phyloP scores from a whole-genome alignment of 2,113 vertebrate genomes.

The Gallinago undulata region DNA sequence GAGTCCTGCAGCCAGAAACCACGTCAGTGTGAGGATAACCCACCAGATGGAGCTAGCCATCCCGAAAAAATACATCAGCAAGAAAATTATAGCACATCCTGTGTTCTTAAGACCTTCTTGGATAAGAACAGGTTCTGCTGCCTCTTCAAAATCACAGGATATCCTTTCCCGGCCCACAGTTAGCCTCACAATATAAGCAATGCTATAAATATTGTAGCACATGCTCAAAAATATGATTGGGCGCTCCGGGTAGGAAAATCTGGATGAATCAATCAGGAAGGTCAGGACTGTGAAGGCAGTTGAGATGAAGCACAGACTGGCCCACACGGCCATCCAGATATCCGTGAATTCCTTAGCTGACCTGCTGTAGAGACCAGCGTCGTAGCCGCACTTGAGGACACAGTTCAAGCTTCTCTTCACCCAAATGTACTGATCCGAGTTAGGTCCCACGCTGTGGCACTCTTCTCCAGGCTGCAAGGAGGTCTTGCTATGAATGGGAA shows the following conservation, averaged over 20 bases:
- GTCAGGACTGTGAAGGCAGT: conserved; percentile 97
- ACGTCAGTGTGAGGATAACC: conserved; percentile 97
- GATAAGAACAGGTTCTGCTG: conserved; percentile 91
- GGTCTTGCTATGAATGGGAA: conserved; percentile 82
- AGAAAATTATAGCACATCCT: conserved; percentile 98
- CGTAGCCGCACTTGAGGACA: conserved; percentile 92
- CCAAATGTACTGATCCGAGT: conserved; percentile 93
- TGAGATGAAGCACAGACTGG: conserved; percentile 94
- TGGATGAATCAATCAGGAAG: conserved; percentile 94
- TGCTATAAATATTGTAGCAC: conserved; percentile 99
- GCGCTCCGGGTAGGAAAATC: conserved; percentile 96
- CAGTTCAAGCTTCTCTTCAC: conserved; percentile 92
- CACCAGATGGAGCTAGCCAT: conserved; percentile 99
- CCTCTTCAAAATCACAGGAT: conserved; percentile 97
- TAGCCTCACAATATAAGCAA: conserved; percentile 95
- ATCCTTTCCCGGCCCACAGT: conserved; percentile 96
- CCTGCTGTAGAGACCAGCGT: conserved; percentile 90
- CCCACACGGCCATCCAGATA: conserved; percentile 99
- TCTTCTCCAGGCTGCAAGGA: conserved; percentile 87
- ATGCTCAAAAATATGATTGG: conserved; percentile 99
- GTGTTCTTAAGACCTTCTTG: conserved; percentile 99
- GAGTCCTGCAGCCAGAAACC: conserved; percentile 96
- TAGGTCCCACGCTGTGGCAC: conserved; percentile 84
- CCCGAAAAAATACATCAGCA: conserved; percentile 98
- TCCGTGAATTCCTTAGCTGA: conserved; percentile 95